phyloP scores from a whole-genome alignment of 2,888 invertebrate genomes.

The Gortyna flavago region DNA sequence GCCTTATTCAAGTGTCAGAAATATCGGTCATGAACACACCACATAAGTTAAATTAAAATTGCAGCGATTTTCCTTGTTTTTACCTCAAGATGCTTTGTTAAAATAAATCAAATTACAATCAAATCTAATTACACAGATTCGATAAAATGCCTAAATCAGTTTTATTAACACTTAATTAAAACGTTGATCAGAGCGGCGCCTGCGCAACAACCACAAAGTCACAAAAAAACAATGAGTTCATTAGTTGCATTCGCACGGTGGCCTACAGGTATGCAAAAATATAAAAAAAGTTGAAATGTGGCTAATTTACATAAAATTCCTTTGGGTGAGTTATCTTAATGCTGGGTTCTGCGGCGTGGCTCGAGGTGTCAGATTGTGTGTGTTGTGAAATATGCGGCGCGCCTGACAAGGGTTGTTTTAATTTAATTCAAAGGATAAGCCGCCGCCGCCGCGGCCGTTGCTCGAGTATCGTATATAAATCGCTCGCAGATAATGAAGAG shows the following conservation, averaged over 20 bases:
- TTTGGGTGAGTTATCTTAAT: constrained; percentile 70
- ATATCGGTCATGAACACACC: constrained; percentile 34
- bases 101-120: constrained; percentile 36
- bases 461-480: constrained; percentile 74
- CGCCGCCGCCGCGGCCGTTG: constrained; percentile 65
- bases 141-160: constrained; percentile 60
- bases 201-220: constrained; percentile 24
- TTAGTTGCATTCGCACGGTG: constrained; percentile 78
- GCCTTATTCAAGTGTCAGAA: constrained; percentile 10
- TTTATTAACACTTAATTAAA: constrained; percentile 66
- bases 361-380: constrained; percentile 74
- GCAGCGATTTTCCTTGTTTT: constrained; percentile 10
- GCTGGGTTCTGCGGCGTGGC: constrained; percentile 56
- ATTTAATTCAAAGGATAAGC: constrained; percentile 85
- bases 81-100: constrained; percentile 1
- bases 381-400: constrained; percentile 81
- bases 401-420: constrained; percentile 80
- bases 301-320: constrained; percentile 86
- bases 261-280: constrained; percentile 72
- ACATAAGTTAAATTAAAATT: constrained; percentile 9
- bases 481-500: constrained; percentile 81
- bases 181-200: constrained; percentile 57
- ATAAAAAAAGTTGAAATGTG: constrained; percentile 74
- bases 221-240: constrained; percentile 51
- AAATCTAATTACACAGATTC: constrained; percentile 42